Conservation (phyloP, 64 coral and sea anemone genomes). For the Stichodactyla helianthus region DNA sequence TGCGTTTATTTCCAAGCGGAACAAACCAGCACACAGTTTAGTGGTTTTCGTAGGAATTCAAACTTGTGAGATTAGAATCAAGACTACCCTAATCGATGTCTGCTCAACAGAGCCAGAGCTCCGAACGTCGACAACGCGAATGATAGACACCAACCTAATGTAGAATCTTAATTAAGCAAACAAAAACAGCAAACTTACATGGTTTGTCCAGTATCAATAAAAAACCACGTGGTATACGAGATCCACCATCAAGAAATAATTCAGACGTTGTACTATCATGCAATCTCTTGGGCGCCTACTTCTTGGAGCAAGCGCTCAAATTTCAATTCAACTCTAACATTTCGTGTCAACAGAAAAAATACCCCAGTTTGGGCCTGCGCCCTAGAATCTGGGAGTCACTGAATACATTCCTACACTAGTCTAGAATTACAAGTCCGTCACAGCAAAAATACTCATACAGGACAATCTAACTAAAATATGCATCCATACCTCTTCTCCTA, state of each 20-base stretch:
- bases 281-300: slow-evolving; percentile 8
- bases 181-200: slow-evolving; percentile 36
- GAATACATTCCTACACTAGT: slow-evolving; percentile 12
- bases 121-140: not conserved
- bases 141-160: not conserved
- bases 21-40: slow-evolving; percentile 10
- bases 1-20: slow-evolving; percentile 9
- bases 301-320: slow-evolving; percentile 2
- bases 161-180: slow-evolving; percentile 33
- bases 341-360: slow-evolving; percentile 24
- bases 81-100: not conserved
- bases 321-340: slow-evolving; percentile 12
- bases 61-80: not conserved
- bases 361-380: slow-evolving; percentile 16
- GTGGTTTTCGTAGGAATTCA: slow-evolving; percentile 8
- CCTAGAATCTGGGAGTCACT: slow-evolving; percentile 9
- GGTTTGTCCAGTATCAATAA: slow-evolving; percentile 26
- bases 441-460: not conserved
- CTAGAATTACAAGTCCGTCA: slow-evolving; percentile 17
- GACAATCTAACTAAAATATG: not conserved
- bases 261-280: slow-evolving; percentile 5
- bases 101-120: slow-evolving; percentile 9
- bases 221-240: slow-evolving; percentile 20
- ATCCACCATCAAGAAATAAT: slow-evolving; percentile 10
- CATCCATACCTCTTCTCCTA: slow-evolving; percentile 10